phyloP scores from a whole-genome alignment of 1,140 invertebrate genomes.

The Mactra quadrangularis region DNA sequence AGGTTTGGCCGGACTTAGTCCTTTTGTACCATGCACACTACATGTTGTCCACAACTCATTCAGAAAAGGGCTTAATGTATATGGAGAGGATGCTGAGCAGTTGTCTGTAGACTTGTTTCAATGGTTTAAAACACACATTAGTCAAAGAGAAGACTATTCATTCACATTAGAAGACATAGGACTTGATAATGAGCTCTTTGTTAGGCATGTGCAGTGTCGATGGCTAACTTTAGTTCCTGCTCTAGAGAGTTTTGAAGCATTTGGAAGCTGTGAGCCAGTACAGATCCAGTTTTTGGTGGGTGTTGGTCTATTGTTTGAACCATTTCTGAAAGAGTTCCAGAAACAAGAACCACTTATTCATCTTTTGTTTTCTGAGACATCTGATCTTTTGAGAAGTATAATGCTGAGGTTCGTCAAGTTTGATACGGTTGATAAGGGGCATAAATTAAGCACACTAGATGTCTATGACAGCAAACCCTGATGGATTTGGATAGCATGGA shows the following conservation, averaged over 20 bases:
- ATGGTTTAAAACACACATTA: conserved; percentile 68
- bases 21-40: neutral
- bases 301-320: conserved; percentile 12
- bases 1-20: neutral
- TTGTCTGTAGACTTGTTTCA: conserved; percentile 65
- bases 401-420: conserved; percentile 4
- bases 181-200: neutral
- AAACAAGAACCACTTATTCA: conserved; percentile 20
- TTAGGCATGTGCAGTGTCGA: conserved; percentile 18
- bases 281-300: neutral
- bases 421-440: conserved; percentile 6
- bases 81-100: conserved; percentile 63
- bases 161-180: conserved; percentile 9
- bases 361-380: conserved; percentile 1
- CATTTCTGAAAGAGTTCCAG: conserved; percentile 12
- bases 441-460: neutral
- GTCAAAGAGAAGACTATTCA: conserved; percentile 69
- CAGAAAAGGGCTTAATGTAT: conserved; percentile 66
- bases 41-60: conserved; percentile 9
- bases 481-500: neutral
- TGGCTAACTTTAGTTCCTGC: conserved; percentile 25
- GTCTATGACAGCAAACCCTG: neutral
- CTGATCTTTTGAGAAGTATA: neutral
- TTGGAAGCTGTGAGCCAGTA: conserved; percentile 42
- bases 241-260: conserved; percentile 24